These are phyloP conservation scores for Girardinichthys multiradiatus DNA, from an alignment of 2,113 vertebrate genomes.

Conservation along the genomic window DNA sequence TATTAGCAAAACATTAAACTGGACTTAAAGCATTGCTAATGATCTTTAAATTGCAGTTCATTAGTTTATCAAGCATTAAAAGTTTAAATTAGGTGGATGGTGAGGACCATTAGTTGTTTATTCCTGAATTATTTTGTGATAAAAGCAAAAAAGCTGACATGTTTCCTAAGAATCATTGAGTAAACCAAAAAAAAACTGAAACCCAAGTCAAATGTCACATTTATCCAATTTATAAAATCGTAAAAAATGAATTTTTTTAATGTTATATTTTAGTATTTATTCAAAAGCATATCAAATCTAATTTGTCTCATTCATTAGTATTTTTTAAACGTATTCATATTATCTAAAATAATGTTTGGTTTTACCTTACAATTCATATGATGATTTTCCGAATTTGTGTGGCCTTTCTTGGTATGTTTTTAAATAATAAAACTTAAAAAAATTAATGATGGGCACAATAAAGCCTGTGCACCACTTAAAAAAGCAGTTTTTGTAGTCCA, in stretches of 20 bases:
- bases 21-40: conserved; percentile 6
- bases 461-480: not conserved
- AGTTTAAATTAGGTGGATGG: conserved; percentile 8
- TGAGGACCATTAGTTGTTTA: not conserved
- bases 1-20: conserved; percentile 1
- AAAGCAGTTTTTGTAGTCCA: conserved; percentile 3
- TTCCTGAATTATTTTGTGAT: not conserved
- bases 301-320: not conserved
- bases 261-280: too few relatives aligned
- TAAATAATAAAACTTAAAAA: conserved; percentile 15
- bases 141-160: conserved; percentile 1
- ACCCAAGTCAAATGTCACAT: not conserved
- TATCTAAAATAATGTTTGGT: too few relatives aligned
- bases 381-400: not conserved
- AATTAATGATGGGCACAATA: conserved; percentile 5
- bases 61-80: conserved; percentile 15
- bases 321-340: too few relatives aligned
- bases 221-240: not conserved
- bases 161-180: not conserved
- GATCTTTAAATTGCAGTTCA: conserved; percentile 16
- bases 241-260: not conserved
- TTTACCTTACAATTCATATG: not conserved
- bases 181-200: not conserved
- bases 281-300: not conserved
- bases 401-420: conserved; percentile 10